These are phyloP conservation scores for Solen grandis DNA, from an alignment of 1,140 invertebrate species.

Conservation along the genomic window DNA sequence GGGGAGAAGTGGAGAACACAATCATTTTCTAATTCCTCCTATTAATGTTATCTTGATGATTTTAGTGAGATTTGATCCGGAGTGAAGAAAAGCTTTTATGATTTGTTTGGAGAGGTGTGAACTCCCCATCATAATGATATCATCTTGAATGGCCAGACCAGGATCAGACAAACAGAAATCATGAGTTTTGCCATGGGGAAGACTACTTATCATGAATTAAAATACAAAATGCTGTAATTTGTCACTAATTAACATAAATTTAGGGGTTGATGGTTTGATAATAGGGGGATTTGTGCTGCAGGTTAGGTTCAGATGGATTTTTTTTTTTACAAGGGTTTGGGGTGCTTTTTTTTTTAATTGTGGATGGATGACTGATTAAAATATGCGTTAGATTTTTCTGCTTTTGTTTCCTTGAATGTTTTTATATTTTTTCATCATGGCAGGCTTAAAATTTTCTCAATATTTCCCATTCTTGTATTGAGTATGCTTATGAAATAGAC, in stretches of 20 bases:
- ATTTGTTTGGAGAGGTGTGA: constrained; percentile 33
- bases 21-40: constrained; percentile 51
- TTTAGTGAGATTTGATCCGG: constrained; percentile 41
- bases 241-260: constrained; percentile 58
- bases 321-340: too few relatives aligned
- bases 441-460: too few relatives aligned
- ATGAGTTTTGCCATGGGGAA: constrained; percentile 9
- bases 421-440: too few relatives aligned
- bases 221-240: constrained; percentile 56
- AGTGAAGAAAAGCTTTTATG: constrained; percentile 24
- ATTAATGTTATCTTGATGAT: constrained; percentile 48
- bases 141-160: constrained; percentile 28
- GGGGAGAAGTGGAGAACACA: background rate
- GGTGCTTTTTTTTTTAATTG: too few relatives aligned
- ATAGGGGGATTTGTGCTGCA: too few relatives aligned
- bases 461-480: too few relatives aligned
- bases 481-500: too few relatives aligned
- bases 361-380: too few relatives aligned
- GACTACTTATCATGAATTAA: constrained; percentile 46
- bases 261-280: constrained; percentile 20
- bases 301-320: too few relatives aligned
- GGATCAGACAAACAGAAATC: background rate
- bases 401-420: too few relatives aligned
- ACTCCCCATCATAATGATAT: constrained; percentile 51
- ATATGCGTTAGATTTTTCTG: too few relatives aligned